phyloP scores from a whole-genome alignment of 2,888 invertebrate species.

The Oligia latruncula region DNA sequence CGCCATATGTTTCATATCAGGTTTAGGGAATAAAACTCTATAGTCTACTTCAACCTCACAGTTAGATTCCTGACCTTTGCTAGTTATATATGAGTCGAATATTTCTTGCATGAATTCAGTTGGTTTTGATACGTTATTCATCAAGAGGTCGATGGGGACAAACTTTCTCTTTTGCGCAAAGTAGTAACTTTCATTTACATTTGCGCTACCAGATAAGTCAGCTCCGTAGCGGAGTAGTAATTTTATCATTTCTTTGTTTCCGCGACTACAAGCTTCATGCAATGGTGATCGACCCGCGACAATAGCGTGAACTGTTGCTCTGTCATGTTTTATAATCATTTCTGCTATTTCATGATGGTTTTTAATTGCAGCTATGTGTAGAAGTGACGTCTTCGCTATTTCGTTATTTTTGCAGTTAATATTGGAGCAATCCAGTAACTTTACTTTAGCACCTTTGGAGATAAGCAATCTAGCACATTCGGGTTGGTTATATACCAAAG shows the following conservation, averaged over 20 bases:
- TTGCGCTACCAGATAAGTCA: not conserved
- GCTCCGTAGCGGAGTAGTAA: not conserved
- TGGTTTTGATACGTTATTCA: constrained; percentile 82
- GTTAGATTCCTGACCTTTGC: constrained; percentile 70
- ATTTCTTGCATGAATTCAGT: constrained; percentile 83
- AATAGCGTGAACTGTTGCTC: not conserved
- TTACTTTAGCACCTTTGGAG: not conserved
- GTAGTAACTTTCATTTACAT: not conserved
- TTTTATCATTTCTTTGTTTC: not conserved
- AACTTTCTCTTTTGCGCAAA: not conserved
- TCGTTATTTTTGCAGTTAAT: not conserved
- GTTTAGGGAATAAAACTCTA: constrained; percentile 75
- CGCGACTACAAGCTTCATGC: not conserved
- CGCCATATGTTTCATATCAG: constrained; percentile 80
- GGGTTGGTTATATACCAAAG: not conserved
- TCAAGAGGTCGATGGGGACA: constrained; percentile 79
- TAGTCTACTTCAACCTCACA: constrained; percentile 81
- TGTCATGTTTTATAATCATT: not conserved
- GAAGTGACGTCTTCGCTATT: not conserved
- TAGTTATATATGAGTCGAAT: constrained; percentile 82
- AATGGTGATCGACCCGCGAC: not conserved
- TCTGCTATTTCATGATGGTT: constrained; percentile 1
- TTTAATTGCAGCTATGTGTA: not conserved
- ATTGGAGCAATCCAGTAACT: not conserved
- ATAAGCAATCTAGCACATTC: not conserved